phyloP scores from a whole-genome alignment of 2,888 invertebrate species.

The Philonicus albiceps region DNA sequence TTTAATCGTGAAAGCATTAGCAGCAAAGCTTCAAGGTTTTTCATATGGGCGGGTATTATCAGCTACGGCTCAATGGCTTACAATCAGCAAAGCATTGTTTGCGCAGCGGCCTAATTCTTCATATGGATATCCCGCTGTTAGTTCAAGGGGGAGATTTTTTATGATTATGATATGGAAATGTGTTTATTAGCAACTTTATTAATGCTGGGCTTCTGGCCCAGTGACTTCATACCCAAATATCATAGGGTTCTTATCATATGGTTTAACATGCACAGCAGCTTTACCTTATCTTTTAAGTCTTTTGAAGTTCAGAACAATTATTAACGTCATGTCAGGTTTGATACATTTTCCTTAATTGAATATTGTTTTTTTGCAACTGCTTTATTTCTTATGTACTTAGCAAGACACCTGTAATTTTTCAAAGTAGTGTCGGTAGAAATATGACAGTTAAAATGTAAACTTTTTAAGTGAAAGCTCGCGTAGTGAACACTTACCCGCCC shows the following conservation, averaged over 20 bases:
- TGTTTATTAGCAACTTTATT: neutral
- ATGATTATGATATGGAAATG: slow-evolving; percentile 8
- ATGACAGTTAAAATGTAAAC: too few species aligned
- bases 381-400: too few species aligned
- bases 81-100: neutral
- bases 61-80: neutral
- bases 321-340: neutral
- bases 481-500: too few species aligned
- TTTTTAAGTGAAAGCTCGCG: too few species aligned
- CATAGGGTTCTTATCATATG: neutral
- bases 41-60: neutral
- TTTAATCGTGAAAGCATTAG: neutral
- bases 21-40: neutral
- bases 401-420: too few species aligned
- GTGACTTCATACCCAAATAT: neutral
- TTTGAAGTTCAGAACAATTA: neutral
- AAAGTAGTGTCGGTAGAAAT: too few species aligned
- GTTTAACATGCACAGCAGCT: neutral
- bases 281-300: neutral
- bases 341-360: neutral
- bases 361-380: neutral
- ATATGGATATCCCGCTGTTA: neutral
- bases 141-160: neutral
- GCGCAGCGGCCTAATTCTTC: neutral
- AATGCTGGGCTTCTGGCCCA: neutral